Percentiles rank a stretch among this genome's conserved stretches.
Evolutionary conservation across 2,797 vertebrate species (phyloP).

Genomic region (Lagorchestes hirsutus): DNA sequence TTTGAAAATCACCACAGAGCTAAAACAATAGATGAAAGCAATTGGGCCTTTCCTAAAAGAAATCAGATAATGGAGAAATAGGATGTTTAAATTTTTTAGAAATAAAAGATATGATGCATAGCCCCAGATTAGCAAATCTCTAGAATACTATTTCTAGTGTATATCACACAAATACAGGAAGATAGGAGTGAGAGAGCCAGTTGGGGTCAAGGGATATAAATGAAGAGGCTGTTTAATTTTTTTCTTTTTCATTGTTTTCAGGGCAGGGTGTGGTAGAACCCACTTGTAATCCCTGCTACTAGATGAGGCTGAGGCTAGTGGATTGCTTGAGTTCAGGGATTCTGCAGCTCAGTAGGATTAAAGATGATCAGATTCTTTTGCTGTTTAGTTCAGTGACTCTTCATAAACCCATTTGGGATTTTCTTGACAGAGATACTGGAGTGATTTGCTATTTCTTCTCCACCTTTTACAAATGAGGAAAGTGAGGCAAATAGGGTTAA

Average conservation of each 20-base stretch:
- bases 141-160: background rate
- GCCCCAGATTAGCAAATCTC: background rate
- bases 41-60: conserved; percentile 60
- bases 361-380: background rate
- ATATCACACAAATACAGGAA: background rate
- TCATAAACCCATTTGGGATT: background rate
- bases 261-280: background rate
- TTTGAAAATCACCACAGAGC: conserved; percentile 61
- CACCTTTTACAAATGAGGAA: background rate
- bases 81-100: conserved; percentile 57
- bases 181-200: background rate
- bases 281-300: background rate
- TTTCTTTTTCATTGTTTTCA: background rate
- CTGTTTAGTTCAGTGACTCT: background rate
- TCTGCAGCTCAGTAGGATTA: background rate
- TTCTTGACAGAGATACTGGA: background rate
- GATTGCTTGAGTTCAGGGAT: background rate
- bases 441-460: background rate
- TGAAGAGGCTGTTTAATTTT: background rate
- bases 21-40: conserved; percentile 53
- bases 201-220: background rate
- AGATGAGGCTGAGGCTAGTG: background rate
- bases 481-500: background rate
- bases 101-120: background rate
- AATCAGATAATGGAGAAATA: conserved; percentile 22